Conservation (phyloP, 2,797 vertebrate species). For the Natrix natrix region DNA sequence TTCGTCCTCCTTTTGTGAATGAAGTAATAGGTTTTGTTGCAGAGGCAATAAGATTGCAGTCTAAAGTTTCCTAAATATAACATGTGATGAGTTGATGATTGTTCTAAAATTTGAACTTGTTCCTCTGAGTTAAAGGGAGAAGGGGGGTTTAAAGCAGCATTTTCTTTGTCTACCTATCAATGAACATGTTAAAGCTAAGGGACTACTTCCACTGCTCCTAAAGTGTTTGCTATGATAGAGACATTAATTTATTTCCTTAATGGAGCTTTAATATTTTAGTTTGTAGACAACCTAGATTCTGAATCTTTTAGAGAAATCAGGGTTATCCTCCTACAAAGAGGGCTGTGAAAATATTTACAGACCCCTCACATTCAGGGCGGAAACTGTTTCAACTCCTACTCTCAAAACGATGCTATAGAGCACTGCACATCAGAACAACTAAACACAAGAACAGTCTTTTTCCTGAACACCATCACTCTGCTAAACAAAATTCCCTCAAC, state of each 20-base stretch:
- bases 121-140: background rate
- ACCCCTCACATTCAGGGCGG: too few relatives aligned
- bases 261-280: background rate
- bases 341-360: too few relatives aligned
- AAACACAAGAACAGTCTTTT: too few relatives aligned
- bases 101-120: background rate
- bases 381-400: too few relatives aligned
- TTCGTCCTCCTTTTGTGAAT: background rate
- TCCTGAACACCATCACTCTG: too few relatives aligned
- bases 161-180: background rate
- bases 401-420: too few relatives aligned
- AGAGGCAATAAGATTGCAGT: background rate
- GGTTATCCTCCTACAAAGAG: background rate
- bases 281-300: background rate
- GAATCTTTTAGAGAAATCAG: background rate
- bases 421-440: too few relatives aligned
- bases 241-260: background rate
- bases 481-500: too few relatives aligned
- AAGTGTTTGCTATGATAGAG: rapidly evolving
- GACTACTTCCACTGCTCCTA: background rate
- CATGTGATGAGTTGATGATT: background rate
- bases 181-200: background rate
- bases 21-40: background rate
- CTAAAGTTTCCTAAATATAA: background rate
- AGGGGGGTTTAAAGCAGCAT: background rate